Conservation (phyloP, 2,113 vertebrate genomes). For the Pseudopodoces humilis region DNA sequence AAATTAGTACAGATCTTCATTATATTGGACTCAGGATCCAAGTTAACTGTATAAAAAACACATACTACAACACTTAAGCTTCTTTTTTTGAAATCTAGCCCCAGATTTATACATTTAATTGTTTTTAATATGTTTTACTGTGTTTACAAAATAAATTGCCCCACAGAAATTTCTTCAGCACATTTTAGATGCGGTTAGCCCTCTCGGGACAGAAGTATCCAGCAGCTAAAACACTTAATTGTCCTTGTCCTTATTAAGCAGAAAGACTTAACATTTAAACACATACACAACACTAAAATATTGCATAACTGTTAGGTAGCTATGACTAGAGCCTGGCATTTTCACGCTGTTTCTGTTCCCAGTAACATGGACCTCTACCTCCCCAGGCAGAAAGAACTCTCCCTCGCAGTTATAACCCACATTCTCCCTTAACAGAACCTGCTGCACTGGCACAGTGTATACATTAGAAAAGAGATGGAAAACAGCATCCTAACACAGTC, state of each 20-base stretch:
- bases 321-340: neutral
- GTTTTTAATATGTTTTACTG: neutral
- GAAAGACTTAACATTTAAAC: neutral
- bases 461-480: neutral
- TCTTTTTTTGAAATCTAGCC: neutral
- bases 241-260: neutral
- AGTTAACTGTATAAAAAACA: neutral
- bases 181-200: neutral
- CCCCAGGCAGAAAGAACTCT: neutral
- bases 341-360: neutral
- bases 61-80: neutral
- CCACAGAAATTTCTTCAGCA: neutral
- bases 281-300: neutral
- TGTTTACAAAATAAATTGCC: neutral
- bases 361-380: neutral
- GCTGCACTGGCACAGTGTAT: neutral
- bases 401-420: neutral
- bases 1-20: neutral
- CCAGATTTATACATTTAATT: neutral
- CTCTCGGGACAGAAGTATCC: neutral
- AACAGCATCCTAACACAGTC: neutral
- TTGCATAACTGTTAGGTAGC: neutral
- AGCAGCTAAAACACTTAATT: neutral
- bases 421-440: neutral
- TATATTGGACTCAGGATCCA: neutral